phyloP scores from a whole-genome alignment of 1,140 invertebrate genomes.

The Ips typographus region DNA sequence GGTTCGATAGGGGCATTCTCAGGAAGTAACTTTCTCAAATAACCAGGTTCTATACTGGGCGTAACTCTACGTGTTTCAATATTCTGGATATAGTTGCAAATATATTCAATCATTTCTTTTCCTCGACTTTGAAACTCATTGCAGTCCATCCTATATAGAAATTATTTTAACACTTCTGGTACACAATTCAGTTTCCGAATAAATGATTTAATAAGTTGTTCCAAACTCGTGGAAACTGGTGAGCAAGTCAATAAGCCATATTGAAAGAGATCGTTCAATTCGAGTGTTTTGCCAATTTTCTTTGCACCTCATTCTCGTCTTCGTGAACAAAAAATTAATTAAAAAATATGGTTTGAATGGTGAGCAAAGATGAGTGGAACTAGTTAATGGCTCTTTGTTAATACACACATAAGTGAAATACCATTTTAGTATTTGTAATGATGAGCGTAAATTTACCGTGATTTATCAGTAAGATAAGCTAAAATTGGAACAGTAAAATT shows the following conservation, averaged over 20 bases:
- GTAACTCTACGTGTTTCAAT: conserved; percentile 81
- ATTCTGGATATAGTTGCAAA: conserved; percentile 91
- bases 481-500: too few species aligned
- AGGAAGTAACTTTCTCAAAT: conserved; percentile 82
- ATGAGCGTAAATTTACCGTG: too few species aligned
- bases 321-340: background rate
- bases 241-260: background rate
- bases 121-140: conserved; percentile 86
- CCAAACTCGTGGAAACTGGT: background rate
- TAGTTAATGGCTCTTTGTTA: too few species aligned
- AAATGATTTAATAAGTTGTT: background rate
- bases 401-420: too few species aligned
- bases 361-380: too few species aligned
- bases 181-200: background rate
- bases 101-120: conserved; percentile 98
- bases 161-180: conserved; percentile 1
- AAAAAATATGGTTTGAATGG: background rate
- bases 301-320: background rate
- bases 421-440: too few species aligned
- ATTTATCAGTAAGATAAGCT: too few species aligned
- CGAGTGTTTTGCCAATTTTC: background rate
- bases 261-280: background rate
- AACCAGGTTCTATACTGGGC: conserved; percentile 89
- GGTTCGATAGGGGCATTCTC: conserved; percentile 79
- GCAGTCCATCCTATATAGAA: conserved; percentile 70